Base-by-base conservation (phyloP, 2,797 vertebrate genomes). In the Petrocephalus sullivani region DNA sequence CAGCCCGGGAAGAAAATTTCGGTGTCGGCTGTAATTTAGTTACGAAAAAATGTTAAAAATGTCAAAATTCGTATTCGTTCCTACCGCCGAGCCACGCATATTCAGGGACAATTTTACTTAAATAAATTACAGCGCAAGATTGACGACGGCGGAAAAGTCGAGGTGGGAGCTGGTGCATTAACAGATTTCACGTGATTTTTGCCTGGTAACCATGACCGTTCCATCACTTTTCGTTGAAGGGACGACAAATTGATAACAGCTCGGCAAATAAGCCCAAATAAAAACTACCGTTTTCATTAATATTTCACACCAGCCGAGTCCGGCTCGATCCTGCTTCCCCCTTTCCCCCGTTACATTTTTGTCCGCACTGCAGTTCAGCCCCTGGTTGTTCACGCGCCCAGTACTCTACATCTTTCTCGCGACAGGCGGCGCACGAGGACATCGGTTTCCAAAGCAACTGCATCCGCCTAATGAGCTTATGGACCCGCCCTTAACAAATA, bases 291-390 rank as follows among this genome's bases (percentile, higher is more conserved):
- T n/a, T 51, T 82, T 51, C n/a, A 46, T n/a, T 82, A 82, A 51
- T 51, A 82, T 51, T 82, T 82, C 49, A 46, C 51, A 54, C 51
- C 81, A 54, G 46, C 14, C 21, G 46, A 54, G 12, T 14, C 54
- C 21, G 21, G 28, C 64, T 23, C 53, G 8, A 33, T 49, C 85
- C 61, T 46, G 57, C 56, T 56, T 88, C 37, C 21, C 83, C 53
- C 56, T 81, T 82, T 86, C 56, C 87, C 75, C 71, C 28, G 37
- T 86, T 88, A 16, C 37, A 64, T 90, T 92, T 89, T 89, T 90
- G 89, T 90, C 92, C 92, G 92, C 92, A 93, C 90, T 93, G 92
- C 92, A 92, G 91, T 89, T 88, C 81, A 51, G 67, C 57, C 87
- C 57, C 82, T 78, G 21, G 85, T 71, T 54, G 37, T 51, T 46